Evolutionary conservation across 1,140 invertebrate species (phyloP), one percentile per base, ranked within the genome.

Genomic region (Drosophila pruinosa): DNA sequence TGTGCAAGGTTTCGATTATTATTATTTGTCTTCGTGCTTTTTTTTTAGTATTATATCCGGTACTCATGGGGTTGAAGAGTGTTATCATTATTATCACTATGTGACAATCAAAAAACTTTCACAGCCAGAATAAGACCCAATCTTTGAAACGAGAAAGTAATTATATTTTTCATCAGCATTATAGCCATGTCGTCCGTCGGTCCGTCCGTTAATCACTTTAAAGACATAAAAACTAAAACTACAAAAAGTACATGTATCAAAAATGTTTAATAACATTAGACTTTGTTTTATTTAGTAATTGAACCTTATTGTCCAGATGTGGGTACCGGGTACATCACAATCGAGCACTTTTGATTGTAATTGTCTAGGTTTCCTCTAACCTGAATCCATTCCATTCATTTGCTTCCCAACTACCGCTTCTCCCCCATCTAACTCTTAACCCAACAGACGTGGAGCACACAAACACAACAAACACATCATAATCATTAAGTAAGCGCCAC

Each of bases 401-500:
- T 36, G 26, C 50, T 15, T 14, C 14, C 24, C 47, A 1, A 34
- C 12, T 28, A 28, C 10, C n/a, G n/a, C 53, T 36, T 50, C n/a
- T 19, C 41, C 45, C 34, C 41, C 26, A 10, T 31, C 21, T 41
- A 38, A 34, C 21, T 22, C 7, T 4, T 10, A 22, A 24, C 5
- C 31, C 31, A 39, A 38, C 41, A 36, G 8, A 52, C 58, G 36
- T 53, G 50, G n/a, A 61, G 34, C 39, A 36, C 28, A 48, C 26
- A 47, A 17, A 31, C 28, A 58, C 10, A 26, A 53, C 24, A 56
- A 59, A 62, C 61, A 75, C 67, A 85, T 82, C 79, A 83, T 79
- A 85, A 69, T 68, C 45, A 75, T 79, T 83, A 85, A 81, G 57
- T 69, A 69, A 48, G 58, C 48, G 65, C 57, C 45, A 19, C 8